phyloP scores from a whole-genome alignment of 2,113 vertebrate genomes.

The Eurystomus gularis region DNA sequence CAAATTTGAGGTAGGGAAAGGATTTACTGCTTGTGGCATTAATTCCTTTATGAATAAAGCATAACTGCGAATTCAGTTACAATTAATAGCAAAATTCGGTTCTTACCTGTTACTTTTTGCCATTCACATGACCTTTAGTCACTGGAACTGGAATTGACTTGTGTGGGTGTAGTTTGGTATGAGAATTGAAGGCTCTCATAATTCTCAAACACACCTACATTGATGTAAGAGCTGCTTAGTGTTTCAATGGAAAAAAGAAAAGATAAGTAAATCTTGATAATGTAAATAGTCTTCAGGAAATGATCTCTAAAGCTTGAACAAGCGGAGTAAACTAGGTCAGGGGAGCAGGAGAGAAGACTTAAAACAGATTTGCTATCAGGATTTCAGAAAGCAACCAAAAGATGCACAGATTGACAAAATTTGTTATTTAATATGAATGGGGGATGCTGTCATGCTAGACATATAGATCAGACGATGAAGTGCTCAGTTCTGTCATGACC shows the following conservation, averaged over 20 bases:
- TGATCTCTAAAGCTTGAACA: background rate
- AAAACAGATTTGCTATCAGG: background rate
- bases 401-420: background rate
- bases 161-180: slow-evolving; percentile 81
- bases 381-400: slow-evolving; percentile 8
- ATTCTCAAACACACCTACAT: slow-evolving; percentile 75
- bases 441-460: background rate
- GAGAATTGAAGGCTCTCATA: slow-evolving; percentile 73
- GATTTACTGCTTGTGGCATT: background rate
- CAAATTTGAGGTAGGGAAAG: background rate
- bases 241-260: slow-evolving; percentile 63
- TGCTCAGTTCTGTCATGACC: background rate
- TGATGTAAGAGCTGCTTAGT: slow-evolving; percentile 64
- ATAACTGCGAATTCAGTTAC: slow-evolving; percentile 45
- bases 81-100: slow-evolving; percentile 42
- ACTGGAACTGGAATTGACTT: slow-evolving; percentile 75
- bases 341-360: background rate
- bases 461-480: background rate
- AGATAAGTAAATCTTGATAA: slow-evolving; percentile 70
- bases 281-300: slow-evolving; percentile 49
- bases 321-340: background rate
- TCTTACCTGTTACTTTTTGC: slow-evolving; percentile 67
- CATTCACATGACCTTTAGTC: slow-evolving; percentile 70
- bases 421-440: background rate
- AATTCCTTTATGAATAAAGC: slow-evolving; percentile 37